Percentiles rank a stretch among this genome's conserved stretches.
These are phyloP conservation scores for Metallyticus violacea DNA, from an alignment of 2,888 invertebrate species.

Conservation along the genomic window DNA sequence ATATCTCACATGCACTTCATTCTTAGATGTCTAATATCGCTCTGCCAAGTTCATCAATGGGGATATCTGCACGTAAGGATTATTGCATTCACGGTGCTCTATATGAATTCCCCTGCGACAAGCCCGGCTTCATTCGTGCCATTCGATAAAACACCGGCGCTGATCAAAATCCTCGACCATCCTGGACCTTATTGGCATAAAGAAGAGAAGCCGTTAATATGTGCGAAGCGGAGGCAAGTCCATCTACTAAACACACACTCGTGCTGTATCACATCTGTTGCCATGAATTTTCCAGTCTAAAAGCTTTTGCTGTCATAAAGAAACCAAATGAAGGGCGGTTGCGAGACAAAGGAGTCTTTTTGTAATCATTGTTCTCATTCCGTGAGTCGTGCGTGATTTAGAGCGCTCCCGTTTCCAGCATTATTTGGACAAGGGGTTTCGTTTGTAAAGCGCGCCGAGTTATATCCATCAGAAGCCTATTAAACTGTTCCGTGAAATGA, in stretches of 20 bases:
- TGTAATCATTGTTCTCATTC: no score
- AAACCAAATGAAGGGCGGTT: background rate
- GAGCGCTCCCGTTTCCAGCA: background rate
- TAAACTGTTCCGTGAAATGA: background rate
- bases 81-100: background rate
- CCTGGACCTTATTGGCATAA: background rate
- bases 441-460: no score
- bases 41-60: background rate
- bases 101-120: background rate
- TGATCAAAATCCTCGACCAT: background rate
- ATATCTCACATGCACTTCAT: no score
- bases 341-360: background rate
- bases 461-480: background rate
- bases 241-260: no score
- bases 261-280: background rate
- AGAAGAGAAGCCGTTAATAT: no score
- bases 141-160: no score
- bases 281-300: background rate
- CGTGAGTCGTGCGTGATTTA: background rate
- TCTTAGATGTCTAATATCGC: background rate
- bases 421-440: no score
- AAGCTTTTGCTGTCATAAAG: background rate
- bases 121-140: no score
- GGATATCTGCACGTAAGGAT: background rate
- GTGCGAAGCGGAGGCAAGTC: no score